Evolutionary conservation across 2,113 vertebrate species (phyloP).

Genomic region (Alosa alosa): DNA sequence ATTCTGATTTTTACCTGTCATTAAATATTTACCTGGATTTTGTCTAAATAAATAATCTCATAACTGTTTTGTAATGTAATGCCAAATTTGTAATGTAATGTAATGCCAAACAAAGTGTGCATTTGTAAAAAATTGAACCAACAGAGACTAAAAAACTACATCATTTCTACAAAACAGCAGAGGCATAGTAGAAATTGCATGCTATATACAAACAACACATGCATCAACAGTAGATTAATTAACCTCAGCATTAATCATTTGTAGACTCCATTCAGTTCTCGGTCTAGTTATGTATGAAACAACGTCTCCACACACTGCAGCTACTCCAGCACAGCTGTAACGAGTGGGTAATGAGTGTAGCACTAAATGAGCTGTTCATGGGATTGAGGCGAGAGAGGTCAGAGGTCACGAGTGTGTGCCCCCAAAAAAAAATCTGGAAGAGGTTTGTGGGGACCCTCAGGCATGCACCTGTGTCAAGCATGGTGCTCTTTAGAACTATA

Average conservation of each 20-base stretch:
- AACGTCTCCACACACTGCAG: constrained; percentile 48
- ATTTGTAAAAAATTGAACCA: background rate
- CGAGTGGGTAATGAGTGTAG: constrained; percentile 57
- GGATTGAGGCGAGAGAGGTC: constrained; percentile 53
- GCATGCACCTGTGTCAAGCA: constrained; percentile 28
- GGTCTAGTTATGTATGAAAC: background rate
- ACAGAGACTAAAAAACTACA: too few relatives aligned
- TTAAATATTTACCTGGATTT: constrained; percentile 3
- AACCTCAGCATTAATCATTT: too few relatives aligned
- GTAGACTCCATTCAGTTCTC: background rate
- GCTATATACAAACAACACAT: too few relatives aligned
- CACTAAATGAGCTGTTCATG: constrained; percentile 45
- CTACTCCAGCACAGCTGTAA: constrained; percentile 48
- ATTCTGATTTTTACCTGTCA: background rate
- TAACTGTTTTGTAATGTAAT: background rate
- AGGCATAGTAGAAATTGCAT: too few relatives aligned
- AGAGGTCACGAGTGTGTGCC: constrained; percentile 51
- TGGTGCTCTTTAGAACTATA: background rate
- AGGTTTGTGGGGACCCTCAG: constrained; percentile 53
- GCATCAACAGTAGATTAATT: too few relatives aligned
- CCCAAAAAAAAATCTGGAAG: constrained; percentile 39
- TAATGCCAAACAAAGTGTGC: background rate
- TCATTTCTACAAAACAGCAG: too few relatives aligned
- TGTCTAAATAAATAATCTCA: background rate
- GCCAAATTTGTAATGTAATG: too few relatives aligned